Conservation (phyloP, 35 echinoderm and acorn worm species). For the Apostichopus californicus region DNA sequence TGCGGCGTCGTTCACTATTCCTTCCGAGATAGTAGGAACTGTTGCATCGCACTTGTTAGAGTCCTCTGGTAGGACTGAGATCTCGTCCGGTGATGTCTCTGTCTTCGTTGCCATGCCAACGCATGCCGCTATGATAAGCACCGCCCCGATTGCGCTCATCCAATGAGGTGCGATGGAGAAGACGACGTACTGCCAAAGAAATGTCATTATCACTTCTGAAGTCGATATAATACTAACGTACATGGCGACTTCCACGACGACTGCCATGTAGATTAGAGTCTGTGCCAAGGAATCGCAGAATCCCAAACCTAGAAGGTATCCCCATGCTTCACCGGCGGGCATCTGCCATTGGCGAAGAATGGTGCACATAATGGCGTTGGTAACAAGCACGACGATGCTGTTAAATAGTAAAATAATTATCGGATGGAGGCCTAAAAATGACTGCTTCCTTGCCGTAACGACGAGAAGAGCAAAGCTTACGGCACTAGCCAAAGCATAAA, state of each 20-base stretch:
- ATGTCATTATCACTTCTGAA: conserved; percentile 32
- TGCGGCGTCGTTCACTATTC: background rate
- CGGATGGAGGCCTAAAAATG: conserved; percentile 43
- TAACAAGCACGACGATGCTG: conserved; percentile 12
- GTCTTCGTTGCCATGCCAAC: conserved; percentile 43
- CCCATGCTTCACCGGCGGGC: conserved; percentile 19
- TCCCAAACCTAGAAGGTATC: background rate
- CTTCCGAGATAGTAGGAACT: background rate
- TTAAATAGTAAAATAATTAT: conserved; percentile 25
- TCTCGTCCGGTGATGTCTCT: background rate
- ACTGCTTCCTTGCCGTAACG: conserved; percentile 22
- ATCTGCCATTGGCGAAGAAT: background rate
- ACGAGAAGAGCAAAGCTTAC: background rate
- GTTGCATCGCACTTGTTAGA: background rate
- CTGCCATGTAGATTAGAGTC: conserved; percentile 19
- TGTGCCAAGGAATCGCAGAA: conserved; percentile 21
- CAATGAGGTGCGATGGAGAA: conserved; percentile 1
- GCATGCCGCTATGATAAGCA: conserved; percentile 23
- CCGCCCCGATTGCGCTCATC: conserved; percentile 22
- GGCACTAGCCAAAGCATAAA: conserved; percentile 38
- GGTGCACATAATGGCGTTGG: conserved; percentile 17
- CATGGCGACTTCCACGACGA: conserved; percentile 45
- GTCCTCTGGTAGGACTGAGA: background rate
- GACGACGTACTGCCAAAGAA: conserved; percentile 40
- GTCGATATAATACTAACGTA: conserved; percentile 46